phyloP scores from a whole-genome alignment of 2,888 invertebrate species.

The Dicyrtomina minuta region DNA sequence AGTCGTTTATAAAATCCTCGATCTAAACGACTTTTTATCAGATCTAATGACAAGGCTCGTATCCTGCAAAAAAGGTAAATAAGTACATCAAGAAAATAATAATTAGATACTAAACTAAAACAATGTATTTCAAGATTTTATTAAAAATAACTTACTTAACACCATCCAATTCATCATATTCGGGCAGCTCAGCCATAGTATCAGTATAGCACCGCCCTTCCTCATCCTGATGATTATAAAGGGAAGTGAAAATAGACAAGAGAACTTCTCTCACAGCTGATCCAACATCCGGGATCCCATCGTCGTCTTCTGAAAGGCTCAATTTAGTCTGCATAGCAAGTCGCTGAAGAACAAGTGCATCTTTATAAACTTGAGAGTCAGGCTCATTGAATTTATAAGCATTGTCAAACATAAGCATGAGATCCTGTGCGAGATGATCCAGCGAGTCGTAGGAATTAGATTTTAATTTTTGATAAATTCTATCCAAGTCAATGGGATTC shows the following conservation, averaged over 20 bases:
- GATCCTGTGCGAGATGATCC: conserved; percentile 85
- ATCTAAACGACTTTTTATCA: conserved; percentile 89
- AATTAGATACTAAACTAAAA: neutral
- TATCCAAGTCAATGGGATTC: conserved; percentile 94
- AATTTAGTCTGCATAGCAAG: conserved; percentile 89
- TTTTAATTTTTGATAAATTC: conserved; percentile 77
- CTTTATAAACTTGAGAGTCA: conserved; percentile 95
- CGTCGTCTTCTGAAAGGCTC: conserved; percentile 78
- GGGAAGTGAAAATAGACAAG: conserved; percentile 83
- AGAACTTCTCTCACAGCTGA: conserved; percentile 88
- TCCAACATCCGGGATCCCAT: conserved; percentile 84
- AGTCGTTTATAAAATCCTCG: conserved; percentile 87
- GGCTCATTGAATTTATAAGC: conserved; percentile 96
- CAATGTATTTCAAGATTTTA: neutral
- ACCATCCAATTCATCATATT: conserved; percentile 75
- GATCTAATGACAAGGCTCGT: conserved; percentile 83
- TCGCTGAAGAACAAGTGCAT: conserved; percentile 87
- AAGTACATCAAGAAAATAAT: neutral
- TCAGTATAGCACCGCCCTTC: conserved; percentile 96
- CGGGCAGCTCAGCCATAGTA: conserved; percentile 89
- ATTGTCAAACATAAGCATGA: conserved; percentile 91
- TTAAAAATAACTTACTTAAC: conserved; percentile 61
- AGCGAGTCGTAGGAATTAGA: conserved; percentile 73
- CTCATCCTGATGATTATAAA: conserved; percentile 95
- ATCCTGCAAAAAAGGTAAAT: conserved; percentile 61